Percentiles rank a stretch among this genome's conserved stretches.
phyloP scores from a whole-genome alignment of 2,888 invertebrate genomes.

The Muscina levida region DNA sequence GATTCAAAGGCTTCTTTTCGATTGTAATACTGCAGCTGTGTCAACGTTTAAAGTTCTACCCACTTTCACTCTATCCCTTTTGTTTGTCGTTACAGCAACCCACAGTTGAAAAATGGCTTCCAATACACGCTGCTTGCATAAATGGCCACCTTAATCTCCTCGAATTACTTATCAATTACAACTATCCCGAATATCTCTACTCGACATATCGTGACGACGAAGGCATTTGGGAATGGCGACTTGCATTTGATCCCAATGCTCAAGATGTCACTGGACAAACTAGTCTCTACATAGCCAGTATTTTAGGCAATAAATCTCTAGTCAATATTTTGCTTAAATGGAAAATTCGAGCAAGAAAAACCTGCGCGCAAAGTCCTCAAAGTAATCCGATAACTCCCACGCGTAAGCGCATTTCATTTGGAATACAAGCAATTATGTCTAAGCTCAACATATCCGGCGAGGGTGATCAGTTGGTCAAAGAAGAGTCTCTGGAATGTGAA shows the following conservation, averaged over 20 bases:
- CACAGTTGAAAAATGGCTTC: slow-evolving; percentile 95
- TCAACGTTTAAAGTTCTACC: too few relatives aligned
- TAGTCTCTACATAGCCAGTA: slow-evolving; percentile 93
- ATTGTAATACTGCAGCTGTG: too few relatives aligned
- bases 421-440: slow-evolving; percentile 93
- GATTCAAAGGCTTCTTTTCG: too few relatives aligned
- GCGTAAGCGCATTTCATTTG: slow-evolving; percentile 89
- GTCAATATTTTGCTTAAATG: slow-evolving; percentile 88
- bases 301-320: slow-evolving; percentile 89
- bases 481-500: slow-evolving; percentile 71
- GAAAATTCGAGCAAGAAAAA: slow-evolving; percentile 82
- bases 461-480: slow-evolving; percentile 80
- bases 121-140: slow-evolving; percentile 95
- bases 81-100: slow-evolving; percentile 82
- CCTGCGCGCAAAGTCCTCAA: slow-evolving; percentile 70
- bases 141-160: slow-evolving; percentile 91
- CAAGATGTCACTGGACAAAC: slow-evolving; percentile 94
- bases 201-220: slow-evolving; percentile 86
- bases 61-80: too few relatives aligned
- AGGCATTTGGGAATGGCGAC: slow-evolving; percentile 89
- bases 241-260: slow-evolving; percentile 96
- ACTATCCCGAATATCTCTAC: slow-evolving; percentile 88
- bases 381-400: slow-evolving; percentile 80
- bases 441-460: slow-evolving; percentile 85
- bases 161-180: slow-evolving; percentile 88